phyloP scores from a whole-genome alignment of 2,797 vertebrate species.

The Spheniscus humboldti region DNA sequence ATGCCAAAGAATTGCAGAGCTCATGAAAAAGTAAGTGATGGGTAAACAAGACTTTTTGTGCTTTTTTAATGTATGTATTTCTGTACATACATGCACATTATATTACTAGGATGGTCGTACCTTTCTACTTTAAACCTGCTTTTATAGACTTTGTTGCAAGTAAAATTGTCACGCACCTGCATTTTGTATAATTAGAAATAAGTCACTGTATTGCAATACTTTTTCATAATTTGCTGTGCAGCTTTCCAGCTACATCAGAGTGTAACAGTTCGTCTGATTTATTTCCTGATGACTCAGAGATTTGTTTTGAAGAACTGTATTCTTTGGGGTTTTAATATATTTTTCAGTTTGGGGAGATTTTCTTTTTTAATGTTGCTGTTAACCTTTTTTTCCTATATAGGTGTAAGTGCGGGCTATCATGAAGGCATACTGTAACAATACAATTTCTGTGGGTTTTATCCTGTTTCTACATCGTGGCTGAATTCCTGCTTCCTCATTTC shows the following conservation, averaged over 20 bases:
- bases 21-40: conserved; percentile 91
- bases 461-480: not conserved
- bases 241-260: not conserved
- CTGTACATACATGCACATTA: not conserved
- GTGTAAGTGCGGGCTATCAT: not conserved
- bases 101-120: not conserved
- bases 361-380: not conserved
- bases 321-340: not conserved
- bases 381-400: not conserved
- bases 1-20: conserved; percentile 92
- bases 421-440: not conserved
- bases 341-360: not conserved
- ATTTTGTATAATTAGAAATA: not conserved
- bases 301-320: not conserved
- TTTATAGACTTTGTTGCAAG: not conserved
- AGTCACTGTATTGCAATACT: not conserved
- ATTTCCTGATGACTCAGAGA: conserved; percentile 2
- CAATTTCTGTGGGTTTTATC: not conserved
- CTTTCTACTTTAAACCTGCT: not conserved
- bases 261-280: not conserved
- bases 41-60: not conserved
- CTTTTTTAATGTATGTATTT: not conserved
- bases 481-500: not conserved
- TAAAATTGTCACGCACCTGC: not conserved
- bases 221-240: not conserved